Conservation (phyloP, 2,113 vertebrate genomes). For the Nycticebus coucang region DNA sequence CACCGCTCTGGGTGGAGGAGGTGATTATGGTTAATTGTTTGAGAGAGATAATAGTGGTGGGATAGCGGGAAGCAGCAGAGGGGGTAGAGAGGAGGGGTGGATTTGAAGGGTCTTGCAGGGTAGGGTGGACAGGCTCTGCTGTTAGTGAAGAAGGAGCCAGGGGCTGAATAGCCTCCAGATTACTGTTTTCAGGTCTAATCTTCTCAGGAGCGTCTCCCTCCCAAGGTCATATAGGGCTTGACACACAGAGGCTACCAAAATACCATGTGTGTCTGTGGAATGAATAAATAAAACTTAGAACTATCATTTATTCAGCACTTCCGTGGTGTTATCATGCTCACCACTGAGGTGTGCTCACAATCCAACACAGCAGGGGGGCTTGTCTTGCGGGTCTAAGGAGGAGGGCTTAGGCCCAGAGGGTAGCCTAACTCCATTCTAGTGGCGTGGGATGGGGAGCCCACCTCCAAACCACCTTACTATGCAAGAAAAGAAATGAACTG, state of each 20-base stretch:
- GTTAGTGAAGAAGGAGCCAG: background rate
- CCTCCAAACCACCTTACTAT: background rate
- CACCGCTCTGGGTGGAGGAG: background rate
- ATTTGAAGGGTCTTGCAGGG: background rate
- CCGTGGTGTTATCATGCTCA: background rate
- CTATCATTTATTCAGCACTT: background rate
- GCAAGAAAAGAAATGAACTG: background rate
- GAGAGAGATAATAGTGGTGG: background rate
- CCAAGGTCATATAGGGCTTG: background rate
- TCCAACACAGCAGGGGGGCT: rapidly evolving
- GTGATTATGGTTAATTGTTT: background rate
- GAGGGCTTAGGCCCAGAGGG: background rate
- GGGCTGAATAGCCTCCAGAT: too few relatives aligned
- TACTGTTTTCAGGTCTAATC: background rate
- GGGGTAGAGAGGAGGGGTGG: background rate
- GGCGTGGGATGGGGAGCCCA: rapidly evolving
- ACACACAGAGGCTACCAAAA: background rate
- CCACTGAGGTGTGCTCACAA: background rate
- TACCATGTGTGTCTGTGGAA: background rate
- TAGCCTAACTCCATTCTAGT: background rate
- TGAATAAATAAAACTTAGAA: background rate
- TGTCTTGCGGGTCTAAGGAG: too few relatives aligned
- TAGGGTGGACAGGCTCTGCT: background rate
- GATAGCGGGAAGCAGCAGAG: background rate
- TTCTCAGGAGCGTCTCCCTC: background rate